A percentile compares a stretch with the other conserved stretches of the same genome.
Conservation (phyloP, 2,888 invertebrate genomes). For the Thysanoteuthis rhombus region DNA sequence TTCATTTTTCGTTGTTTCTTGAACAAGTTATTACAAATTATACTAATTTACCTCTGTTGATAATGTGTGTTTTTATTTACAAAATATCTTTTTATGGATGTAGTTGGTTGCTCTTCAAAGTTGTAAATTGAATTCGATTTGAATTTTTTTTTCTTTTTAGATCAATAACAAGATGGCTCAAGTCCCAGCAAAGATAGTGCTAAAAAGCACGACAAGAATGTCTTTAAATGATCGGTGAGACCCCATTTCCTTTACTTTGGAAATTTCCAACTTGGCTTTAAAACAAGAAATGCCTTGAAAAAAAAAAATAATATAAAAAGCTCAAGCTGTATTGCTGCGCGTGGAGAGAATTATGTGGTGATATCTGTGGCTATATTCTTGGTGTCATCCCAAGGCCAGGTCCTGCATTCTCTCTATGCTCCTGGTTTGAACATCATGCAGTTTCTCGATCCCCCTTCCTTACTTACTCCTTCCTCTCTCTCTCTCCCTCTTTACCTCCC, state of each 20-base stretch:
- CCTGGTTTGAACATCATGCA: neutral
- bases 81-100: neutral
- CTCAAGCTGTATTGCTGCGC: neutral
- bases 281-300: constrained; percentile 12
- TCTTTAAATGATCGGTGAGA: constrained; percentile 69
- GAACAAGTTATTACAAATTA: neutral
- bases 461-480: neutral
- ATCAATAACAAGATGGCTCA: constrained; percentile 34
- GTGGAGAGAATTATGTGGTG: neutral
- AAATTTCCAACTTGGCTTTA: constrained; percentile 21
- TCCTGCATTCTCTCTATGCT: neutral
- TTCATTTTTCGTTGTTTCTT: no score
- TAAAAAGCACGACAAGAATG: constrained; percentile 69
- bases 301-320: neutral
- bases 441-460: neutral
- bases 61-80: neutral
- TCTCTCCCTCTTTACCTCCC: neutral
- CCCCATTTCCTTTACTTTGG: constrained; percentile 18
- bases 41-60: no score
- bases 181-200: constrained; percentile 66
- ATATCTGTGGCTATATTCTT: neutral
- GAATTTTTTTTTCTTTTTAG: neutral
- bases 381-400: neutral
- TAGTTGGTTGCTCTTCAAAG: neutral
- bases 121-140: neutral